phyloP scores from a whole-genome alignment of 2,113 vertebrate genomes.

The Spea bombifrons region DNA sequence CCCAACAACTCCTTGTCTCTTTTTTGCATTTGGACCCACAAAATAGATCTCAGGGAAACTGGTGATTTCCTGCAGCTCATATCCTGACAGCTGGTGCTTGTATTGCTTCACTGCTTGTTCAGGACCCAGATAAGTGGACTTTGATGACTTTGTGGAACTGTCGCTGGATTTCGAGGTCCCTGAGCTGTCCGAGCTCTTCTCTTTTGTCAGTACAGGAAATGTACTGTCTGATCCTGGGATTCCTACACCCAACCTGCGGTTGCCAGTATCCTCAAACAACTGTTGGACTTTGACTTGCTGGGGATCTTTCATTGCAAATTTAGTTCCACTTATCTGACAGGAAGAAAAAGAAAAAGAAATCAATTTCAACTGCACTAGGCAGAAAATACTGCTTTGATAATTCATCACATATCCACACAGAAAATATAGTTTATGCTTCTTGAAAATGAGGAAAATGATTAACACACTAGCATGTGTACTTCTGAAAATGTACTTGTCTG shows the following conservation, averaged over 20 bases:
- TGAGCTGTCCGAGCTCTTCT: conserved; percentile 74
- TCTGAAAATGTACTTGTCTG: too few species aligned
- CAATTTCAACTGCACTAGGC: too few species aligned
- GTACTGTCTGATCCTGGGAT: conserved; percentile 66
- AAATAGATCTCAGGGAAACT: conserved; percentile 88
- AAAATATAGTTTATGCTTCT: too few species aligned
- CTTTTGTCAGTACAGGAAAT: conserved; percentile 70
- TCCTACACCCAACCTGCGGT: conserved; percentile 69
- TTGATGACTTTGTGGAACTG: conserved; percentile 61
- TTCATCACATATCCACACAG: too few species aligned
- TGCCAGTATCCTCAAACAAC: conserved; percentile 87
- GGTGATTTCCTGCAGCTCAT: conserved; percentile 87
- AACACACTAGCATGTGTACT: too few species aligned
- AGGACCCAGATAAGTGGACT: conserved; percentile 72
- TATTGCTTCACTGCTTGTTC: conserved; percentile 90
- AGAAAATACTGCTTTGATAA: too few species aligned
- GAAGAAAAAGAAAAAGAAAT: neutral
- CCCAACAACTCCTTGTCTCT: conserved; percentile 81
- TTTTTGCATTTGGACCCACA: conserved; percentile 92
- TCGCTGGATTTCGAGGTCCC: conserved; percentile 65
- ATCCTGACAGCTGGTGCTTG: conserved; percentile 79
- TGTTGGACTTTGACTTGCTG: conserved; percentile 85
- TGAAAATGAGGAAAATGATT: too few species aligned
- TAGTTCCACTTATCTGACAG: conserved; percentile 65
- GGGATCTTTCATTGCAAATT: conserved; percentile 78